Evolutionary conservation across 1,140 invertebrate genomes (phyloP).

Genomic region (Rhagoletis zephyria): DNA sequence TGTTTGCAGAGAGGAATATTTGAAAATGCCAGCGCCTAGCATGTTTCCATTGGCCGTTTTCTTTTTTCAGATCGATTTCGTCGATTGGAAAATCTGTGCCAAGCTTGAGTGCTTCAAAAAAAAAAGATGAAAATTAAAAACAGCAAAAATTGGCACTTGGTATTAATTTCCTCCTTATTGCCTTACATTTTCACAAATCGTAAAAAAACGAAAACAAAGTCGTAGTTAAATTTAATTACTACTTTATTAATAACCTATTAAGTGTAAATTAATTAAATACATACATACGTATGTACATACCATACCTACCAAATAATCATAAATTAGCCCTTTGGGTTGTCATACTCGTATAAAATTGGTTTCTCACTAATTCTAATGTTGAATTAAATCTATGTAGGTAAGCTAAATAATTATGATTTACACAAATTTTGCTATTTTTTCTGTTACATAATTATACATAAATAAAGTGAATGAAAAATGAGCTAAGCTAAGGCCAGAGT

Average conservation of each 20-base stretch:
- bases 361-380: background rate
- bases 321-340: background rate
- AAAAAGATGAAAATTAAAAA: background rate
- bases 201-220: background rate
- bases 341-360: background rate
- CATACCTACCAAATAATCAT: no score
- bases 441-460: background rate
- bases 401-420: no score
- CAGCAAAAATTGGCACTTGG: background rate
- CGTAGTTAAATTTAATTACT: slow-evolving; percentile 32
- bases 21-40: no score
- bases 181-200: slow-evolving; percentile 1
- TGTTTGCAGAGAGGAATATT: no score
- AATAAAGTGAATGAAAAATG: no score
- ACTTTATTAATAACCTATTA: background rate
- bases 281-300: no score
- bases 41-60: no score
- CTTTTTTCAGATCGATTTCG: no score
- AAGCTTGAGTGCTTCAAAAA: no score
- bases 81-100: no score
- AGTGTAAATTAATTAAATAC: background rate
- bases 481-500: no score
- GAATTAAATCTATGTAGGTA: no score
- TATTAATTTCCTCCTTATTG: slow-evolving; percentile 1
- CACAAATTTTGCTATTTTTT: background rate